A percentile compares a stretch with the other conserved stretches of the same genome.
Evolutionary conservation across 92 coral and sea anemone species (phyloP).

Genomic region (Micromussa lordhowensis): DNA sequence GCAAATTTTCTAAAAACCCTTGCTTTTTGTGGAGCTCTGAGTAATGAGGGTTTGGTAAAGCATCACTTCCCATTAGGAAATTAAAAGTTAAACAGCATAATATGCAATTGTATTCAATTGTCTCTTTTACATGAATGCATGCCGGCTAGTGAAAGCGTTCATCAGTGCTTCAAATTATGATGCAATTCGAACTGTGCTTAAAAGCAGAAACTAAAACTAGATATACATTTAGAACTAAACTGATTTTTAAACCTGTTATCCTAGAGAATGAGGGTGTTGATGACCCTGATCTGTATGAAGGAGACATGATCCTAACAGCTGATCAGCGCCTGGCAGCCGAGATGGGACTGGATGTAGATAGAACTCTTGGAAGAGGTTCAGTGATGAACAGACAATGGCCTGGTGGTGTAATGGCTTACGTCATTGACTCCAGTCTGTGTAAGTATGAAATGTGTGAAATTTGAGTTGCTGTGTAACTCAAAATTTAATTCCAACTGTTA

Average conservation of each 20-base stretch:
- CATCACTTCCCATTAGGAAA: too few relatives aligned
- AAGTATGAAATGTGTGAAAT: not conserved
- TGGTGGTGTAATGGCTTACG: constrained; percentile 77
- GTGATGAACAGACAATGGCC: constrained; percentile 78
- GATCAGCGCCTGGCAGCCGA: constrained; percentile 75
- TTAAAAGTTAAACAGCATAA: too few relatives aligned
- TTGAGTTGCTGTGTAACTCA: too few relatives aligned
- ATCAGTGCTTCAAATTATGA: too few relatives aligned
- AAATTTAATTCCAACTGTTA: too few relatives aligned
- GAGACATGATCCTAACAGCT: constrained; percentile 82
- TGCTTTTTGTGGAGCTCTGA: too few relatives aligned
- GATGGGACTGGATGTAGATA: constrained; percentile 72
- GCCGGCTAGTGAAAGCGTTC: too few relatives aligned
- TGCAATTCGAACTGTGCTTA: too few relatives aligned
- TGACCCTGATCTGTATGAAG: constrained; percentile 81
- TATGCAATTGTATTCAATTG: too few relatives aligned
- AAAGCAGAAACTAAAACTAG: not conserved
- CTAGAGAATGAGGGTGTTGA: constrained; percentile 1
- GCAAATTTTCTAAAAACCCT: too few relatives aligned
- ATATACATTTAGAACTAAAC: not conserved
- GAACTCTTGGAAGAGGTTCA: constrained; percentile 71
- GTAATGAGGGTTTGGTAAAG: too few relatives aligned
- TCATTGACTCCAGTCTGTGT: constrained; percentile 70
- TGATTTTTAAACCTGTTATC: not conserved
- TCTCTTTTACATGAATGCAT: too few relatives aligned